These are phyloP conservation scores for Heptranchias perlo DNA, from an alignment of 2,113 vertebrate genomes.

Conservation along the genomic window DNA sequence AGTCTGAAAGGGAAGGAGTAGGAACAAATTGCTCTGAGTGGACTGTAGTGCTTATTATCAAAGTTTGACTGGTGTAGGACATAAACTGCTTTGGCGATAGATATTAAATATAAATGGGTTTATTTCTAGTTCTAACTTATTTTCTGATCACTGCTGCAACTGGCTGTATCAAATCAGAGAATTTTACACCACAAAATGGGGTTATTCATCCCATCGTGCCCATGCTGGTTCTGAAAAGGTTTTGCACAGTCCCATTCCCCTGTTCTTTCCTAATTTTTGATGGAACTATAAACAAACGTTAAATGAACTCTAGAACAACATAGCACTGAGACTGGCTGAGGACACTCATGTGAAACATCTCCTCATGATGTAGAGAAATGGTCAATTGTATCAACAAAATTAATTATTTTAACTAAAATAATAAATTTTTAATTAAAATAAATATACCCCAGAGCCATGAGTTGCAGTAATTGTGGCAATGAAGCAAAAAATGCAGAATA, in stretches of 20 bases:
- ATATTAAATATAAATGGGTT: background rate
- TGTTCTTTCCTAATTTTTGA: background rate
- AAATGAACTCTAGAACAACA: background rate
- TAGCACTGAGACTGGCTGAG: background rate
- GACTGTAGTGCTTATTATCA: background rate
- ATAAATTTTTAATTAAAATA: background rate
- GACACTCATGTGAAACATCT: background rate
- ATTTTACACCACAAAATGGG: background rate
- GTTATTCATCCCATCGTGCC: background rate
- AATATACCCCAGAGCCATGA: background rate
- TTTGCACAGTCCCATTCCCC: background rate
- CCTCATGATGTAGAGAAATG: background rate
- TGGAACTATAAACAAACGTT: background rate
- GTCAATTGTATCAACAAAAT: background rate
- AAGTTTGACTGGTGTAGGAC: background rate
- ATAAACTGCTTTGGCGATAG: background rate
- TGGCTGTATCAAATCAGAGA: background rate
- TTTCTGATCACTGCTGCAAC: background rate
- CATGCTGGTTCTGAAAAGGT: background rate
- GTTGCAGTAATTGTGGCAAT: background rate
- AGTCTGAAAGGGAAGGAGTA: background rate
- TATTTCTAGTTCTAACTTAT: background rate
- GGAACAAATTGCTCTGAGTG: background rate
- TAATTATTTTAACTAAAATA: background rate
- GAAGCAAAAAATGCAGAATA: background rate